Evolutionary conservation across 2,797 vertebrate genomes (phyloP), one percentile per base, ranked within the genome.

Genomic region (Oophaga sylvatica): DNA sequence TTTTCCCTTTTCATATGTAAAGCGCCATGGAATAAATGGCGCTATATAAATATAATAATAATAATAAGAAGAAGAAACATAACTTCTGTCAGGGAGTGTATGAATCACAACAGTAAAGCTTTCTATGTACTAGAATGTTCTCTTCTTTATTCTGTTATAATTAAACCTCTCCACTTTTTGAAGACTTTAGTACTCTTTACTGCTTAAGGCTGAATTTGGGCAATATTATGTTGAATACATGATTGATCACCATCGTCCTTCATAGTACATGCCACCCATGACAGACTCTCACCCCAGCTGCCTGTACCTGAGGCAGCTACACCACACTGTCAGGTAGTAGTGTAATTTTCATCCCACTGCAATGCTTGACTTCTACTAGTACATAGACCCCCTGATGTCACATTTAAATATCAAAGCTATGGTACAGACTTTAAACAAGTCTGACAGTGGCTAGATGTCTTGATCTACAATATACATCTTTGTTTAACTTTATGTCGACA

Each of bases 221-320:
- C 59, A 85, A 86, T 86, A 89, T 89, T 35, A 73, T 83, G 73
- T 83, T 17, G n/a, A 82, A 78, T 83, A 59, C 56, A 56, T 89
- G 88, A 89, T 89, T 89, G 88, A 89, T 89, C 70, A 89, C 80
- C 80, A 57, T 73, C 84, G 56, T 89, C 84, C 84, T 86, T 89
- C 88, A 86, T 83, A 70, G 83, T 86, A 89, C 80, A 84, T 86
- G 88, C 80, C 88, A 89, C 59, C 53, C 80, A 62, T 85, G 73
- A 81, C 80, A 89, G 88, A 70, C 85, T 80, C 48, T 83, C 80
- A 85, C 80, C 87, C 79, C 87, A 35, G 87, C n/a, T n/a, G n/a
- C n/a, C 79, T 82, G 56, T 89, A 89, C 88, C 88, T 89, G 88
- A 89, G 88, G 88, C 88, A 60, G 56, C 84, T 86, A 20, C 63